Conservation (phyloP, 2,888 invertebrate genomes). For the Dynastes tityus region DNA sequence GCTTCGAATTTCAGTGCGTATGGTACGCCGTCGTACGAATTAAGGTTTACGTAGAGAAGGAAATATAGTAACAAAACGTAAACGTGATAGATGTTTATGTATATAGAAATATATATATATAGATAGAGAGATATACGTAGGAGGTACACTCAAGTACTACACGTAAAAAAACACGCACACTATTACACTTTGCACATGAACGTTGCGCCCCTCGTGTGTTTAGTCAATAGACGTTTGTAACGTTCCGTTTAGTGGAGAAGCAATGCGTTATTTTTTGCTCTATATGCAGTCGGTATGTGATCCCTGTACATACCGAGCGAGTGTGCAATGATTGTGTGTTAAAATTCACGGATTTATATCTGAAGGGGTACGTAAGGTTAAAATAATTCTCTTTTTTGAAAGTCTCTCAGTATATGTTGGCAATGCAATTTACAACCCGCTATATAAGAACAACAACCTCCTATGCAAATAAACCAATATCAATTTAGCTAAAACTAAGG, state of each 20-base stretch:
- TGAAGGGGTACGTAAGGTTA: slow-evolving; percentile 48
- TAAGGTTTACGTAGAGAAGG: slow-evolving; percentile 55
- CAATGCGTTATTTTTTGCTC: slow-evolving; percentile 42
- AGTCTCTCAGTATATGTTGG: background rate
- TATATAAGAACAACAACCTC: too few relatives aligned
- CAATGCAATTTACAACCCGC: background rate
- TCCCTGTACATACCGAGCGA: slow-evolving; percentile 37
- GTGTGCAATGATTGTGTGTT: slow-evolving; percentile 35
- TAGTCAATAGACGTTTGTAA: slow-evolving; percentile 63
- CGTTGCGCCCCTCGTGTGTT: slow-evolving; percentile 63
- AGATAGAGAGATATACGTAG: slow-evolving; percentile 44
- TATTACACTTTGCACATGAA: slow-evolving; percentile 67
- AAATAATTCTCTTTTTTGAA: slow-evolving; percentile 11
- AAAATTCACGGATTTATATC: slow-evolving; percentile 34
- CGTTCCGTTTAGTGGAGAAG: slow-evolving; percentile 41
- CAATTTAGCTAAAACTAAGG: background rate
- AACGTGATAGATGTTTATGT: slow-evolving; percentile 35
- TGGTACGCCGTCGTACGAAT: slow-evolving; percentile 70
- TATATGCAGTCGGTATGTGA: slow-evolving; percentile 43
- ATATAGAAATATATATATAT: slow-evolving; percentile 41
- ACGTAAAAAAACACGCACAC: slow-evolving; percentile 59
- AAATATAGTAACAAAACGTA: slow-evolving; percentile 44
- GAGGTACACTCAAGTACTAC: slow-evolving; percentile 51
- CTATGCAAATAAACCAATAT: background rate
- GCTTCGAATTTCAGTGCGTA: slow-evolving; percentile 66